Base-by-base conservation (phyloP, 2,888 invertebrate species). In the Acleris holmiana region DNA sequence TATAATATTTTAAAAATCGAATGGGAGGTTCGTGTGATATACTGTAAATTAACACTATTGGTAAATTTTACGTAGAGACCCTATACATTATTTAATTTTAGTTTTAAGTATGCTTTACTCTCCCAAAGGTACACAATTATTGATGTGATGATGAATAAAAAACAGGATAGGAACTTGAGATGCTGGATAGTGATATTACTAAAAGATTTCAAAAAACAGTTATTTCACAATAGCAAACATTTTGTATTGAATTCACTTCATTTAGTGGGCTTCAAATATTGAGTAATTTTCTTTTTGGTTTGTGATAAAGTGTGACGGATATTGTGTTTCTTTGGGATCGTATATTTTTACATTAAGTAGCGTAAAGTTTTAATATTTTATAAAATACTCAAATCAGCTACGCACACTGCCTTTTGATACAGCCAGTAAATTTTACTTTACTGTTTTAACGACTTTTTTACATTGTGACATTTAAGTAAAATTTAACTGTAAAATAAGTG, bases 11-110 rank as follows among this genome's bases (percentile, higher is more conserved):
- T 77, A 73, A 71, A 77, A 55, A 60, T 58, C 57, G 58, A 60
- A 61, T 61, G 54, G 78, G 78, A 80, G 76, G 79, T 85, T 84
- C 77, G 89, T 89, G 91, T 90, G 91, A 91, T 91, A 89, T 87
- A 88, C 80, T 88, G 87, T 88, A 89, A 84, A 86, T 85, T 80
- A 77, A 81, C 79, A 82, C 78, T 81, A 76, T 80, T 79, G 78
- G 78, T 80, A 76, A 83, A 77, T 70, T 69, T 67, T 70, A 64
- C 63, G 63, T 66, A 56, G 62, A 50, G 46, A 55, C 63, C 60
- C 66, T 78, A 79, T 80, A 71, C 80, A 79, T 82, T 78, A 76
- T 78, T 83, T 83, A 85, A 82, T 83, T 83, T 81, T 82, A 67
- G 70, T 71, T 73, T 63, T 73, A 77, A 77, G 74, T 74, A 74